These are phyloP conservation scores for Agonopterix subpropinquella DNA, from an alignment of 2,888 invertebrate genomes.

Conservation along the genomic window DNA sequence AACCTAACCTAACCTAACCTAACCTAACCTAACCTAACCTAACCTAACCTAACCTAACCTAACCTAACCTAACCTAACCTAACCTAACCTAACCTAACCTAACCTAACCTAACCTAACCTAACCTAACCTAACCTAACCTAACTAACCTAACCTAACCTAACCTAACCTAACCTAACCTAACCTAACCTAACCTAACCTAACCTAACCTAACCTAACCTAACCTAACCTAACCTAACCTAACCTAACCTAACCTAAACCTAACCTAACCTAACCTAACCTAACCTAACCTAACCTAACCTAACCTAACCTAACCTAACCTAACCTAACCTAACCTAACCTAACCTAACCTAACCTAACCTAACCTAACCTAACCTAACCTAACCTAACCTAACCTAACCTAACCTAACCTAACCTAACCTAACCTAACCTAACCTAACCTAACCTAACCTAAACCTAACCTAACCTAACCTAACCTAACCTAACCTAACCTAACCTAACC, in stretches of 20 bases:
- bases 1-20: conserved; percentile 15
- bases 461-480: conserved; percentile 17
- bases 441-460: conserved; percentile 11
- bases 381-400: conserved; percentile 11
- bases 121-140: conserved; percentile 13
- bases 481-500: conserved; percentile 17
- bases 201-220: conserved; percentile 14
- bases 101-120: conserved; percentile 17
- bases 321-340: conserved; percentile 15
- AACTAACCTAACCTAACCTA: conserved; percentile 17
- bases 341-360: conserved; percentile 12
- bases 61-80: conserved; percentile 17
- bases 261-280: conserved; percentile 14
- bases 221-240: conserved; percentile 15
- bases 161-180: conserved; percentile 13
- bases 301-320: conserved; percentile 14
- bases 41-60: conserved; percentile 14
- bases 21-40: conserved; percentile 14
- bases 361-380: conserved; percentile 13
- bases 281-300: conserved; percentile 14
- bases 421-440: conserved; percentile 12
- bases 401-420: conserved; percentile 11
- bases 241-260: conserved; percentile 16
- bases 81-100: conserved; percentile 17
- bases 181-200: conserved; percentile 14